Evolutionary conservation across 2,888 invertebrate species (phyloP).

Genomic region (Eristalis tenax): DNA sequence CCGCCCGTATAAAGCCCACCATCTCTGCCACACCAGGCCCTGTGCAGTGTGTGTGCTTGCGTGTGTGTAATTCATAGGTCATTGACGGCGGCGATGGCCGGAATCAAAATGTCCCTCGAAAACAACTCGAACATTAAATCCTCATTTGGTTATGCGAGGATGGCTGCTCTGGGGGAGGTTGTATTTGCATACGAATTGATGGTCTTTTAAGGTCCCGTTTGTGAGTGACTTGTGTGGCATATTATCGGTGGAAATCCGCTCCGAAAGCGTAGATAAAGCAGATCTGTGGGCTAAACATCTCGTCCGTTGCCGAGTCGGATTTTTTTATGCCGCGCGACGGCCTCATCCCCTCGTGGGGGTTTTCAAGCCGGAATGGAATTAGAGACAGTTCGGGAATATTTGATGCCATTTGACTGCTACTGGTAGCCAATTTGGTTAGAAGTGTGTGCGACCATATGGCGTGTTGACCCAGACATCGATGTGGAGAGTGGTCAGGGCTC

Average conservation of each 20-base stretch:
- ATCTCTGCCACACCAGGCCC: neutral
- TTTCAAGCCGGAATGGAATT: neutral
- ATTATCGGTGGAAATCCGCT: slow-evolving; percentile 34
- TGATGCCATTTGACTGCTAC: neutral
- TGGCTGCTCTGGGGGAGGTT: neutral
- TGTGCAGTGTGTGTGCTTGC: neutral
- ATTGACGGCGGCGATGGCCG: slow-evolving; percentile 6
- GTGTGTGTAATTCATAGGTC: slow-evolving; percentile 8
- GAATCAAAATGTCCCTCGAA: slow-evolving; percentile 39
- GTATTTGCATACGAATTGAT: slow-evolving; percentile 58
- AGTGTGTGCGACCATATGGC: neutral
- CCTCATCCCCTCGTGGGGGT: neutral
- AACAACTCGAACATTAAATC: slow-evolving; percentile 39
- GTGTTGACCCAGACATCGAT: neutral
- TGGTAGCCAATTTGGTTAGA: neutral
- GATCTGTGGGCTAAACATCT: slow-evolving; percentile 39
- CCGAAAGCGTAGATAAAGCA: slow-evolving; percentile 42
- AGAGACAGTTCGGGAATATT: neutral
- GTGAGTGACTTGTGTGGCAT: slow-evolving; percentile 33
- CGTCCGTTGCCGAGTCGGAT: neutral
- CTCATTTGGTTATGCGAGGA: slow-evolving; percentile 39
- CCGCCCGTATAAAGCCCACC: neutral
- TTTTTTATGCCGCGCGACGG: neutral
- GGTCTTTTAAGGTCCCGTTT: slow-evolving; percentile 34
- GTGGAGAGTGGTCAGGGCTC: neutral